phyloP scores from a whole-genome alignment of 35 echinoderm and acorn worm species.

The Lytechinus pictus region DNA sequence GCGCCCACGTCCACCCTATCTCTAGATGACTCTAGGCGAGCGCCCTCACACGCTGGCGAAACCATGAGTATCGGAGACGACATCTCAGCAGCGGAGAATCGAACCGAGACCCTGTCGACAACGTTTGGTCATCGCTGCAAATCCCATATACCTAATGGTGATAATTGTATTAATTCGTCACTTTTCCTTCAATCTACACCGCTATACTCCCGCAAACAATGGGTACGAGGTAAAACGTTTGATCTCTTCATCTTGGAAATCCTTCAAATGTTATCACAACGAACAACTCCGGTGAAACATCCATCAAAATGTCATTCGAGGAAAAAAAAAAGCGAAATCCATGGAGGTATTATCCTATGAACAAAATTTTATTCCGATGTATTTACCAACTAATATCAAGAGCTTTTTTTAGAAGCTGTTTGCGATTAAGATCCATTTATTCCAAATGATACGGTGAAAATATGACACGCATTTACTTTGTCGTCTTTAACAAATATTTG shows the following conservation, averaged over 20 bases:
- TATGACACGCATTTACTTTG: neutral
- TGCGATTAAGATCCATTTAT: neutral
- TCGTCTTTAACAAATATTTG: neutral
- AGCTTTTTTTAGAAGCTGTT: neutral
- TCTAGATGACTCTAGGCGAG: conserved; percentile 56
- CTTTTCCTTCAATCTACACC: neutral
- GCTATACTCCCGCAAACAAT: neutral
- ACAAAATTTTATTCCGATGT: neutral
- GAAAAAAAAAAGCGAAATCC: neutral
- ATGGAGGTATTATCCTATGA: neutral
- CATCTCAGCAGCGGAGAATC: conserved; percentile 30
- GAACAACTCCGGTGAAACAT: neutral
- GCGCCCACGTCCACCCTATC: conserved; percentile 32
- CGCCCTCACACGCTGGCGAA: conserved; percentile 67
- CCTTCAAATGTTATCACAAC: neutral
- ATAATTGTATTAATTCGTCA: neutral
- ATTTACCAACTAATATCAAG: neutral
- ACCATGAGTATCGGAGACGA: conserved; percentile 63
- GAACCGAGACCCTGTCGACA: conserved; percentile 35
- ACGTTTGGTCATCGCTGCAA: conserved; percentile 48
- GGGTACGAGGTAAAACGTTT: neutral
- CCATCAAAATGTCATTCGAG: neutral
- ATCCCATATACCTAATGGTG: neutral
- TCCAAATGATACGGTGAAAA: neutral
- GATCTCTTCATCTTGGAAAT: neutral